phyloP scores from a whole-genome alignment of 1,140 invertebrate species.

The Papilio xuthus region DNA sequence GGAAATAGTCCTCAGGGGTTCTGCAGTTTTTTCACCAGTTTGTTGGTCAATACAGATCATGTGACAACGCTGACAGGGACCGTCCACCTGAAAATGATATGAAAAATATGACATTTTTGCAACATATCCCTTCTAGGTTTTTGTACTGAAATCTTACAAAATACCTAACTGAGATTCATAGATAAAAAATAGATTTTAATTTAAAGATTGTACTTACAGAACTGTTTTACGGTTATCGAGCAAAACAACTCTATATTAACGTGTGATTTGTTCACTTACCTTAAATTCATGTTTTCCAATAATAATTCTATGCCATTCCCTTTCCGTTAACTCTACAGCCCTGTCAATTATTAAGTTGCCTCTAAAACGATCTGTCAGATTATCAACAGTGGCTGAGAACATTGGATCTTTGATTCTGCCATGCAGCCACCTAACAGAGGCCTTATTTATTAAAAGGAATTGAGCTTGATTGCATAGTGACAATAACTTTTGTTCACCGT shows the following conservation, averaged over 20 bases:
- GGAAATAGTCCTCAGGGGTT: constrained; percentile 92
- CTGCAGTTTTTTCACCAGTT: constrained; percentile 89
- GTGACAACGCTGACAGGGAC: constrained; percentile 93
- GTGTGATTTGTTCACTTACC: constrained; percentile 48
- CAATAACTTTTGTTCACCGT: constrained; percentile 78
- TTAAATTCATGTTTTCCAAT: constrained; percentile 87
- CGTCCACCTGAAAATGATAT: constrained; percentile 84
- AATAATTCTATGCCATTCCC: constrained; percentile 85
- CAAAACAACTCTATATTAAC: not conserved
- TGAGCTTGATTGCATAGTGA: constrained; percentile 94
- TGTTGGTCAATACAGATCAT: constrained; percentile 96
- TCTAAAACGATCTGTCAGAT: constrained; percentile 85
- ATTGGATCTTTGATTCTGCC: constrained; percentile 82
- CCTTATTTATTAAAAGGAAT: constrained; percentile 90
- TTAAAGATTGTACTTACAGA: no score
- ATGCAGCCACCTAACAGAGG: constrained; percentile 87
- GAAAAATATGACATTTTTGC: constrained; percentile 44
- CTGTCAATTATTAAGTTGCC: constrained; percentile 86
- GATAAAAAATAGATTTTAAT: no score
- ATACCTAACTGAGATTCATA: not conserved
- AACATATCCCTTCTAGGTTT: not conserved
- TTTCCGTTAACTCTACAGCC: constrained; percentile 87
- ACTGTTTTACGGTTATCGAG: constrained; percentile 4
- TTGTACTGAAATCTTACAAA: constrained; percentile 14
- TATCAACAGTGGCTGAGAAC: constrained; percentile 79